These are phyloP conservation scores for Ceratina calcarata DNA, from an alignment of 1,140 invertebrate genomes.

Conservation along the genomic window DNA sequence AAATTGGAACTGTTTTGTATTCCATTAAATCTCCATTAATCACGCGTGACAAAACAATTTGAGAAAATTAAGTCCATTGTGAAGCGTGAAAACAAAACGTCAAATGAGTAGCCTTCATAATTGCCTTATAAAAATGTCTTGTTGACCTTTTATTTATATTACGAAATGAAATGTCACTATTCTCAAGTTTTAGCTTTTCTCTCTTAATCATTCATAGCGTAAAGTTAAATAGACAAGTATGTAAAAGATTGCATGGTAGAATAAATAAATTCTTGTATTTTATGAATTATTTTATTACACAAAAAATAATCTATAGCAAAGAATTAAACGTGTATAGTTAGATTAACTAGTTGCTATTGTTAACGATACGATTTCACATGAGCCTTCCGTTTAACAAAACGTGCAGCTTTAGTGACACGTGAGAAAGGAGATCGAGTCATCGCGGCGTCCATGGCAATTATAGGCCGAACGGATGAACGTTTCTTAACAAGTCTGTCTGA, in stretches of 20 bases:
- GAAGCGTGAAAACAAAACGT: background rate
- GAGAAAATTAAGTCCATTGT: no score
- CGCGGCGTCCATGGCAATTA: conserved; percentile 35
- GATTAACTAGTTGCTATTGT: conserved; percentile 15
- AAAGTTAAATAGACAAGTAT: no score
- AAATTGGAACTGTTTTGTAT: background rate
- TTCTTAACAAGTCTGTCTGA: background rate
- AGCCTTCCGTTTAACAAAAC: conserved; percentile 48
- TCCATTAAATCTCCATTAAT: background rate
- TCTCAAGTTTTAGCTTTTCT: background rate
- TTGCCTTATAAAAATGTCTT: background rate
- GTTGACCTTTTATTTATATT: background rate
- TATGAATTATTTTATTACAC: no score
- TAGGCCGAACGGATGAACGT: conserved; percentile 33
- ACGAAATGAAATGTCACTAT: background rate
- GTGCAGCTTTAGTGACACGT: conserved; percentile 61
- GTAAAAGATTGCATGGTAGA: background rate
- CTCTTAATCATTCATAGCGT: no score
- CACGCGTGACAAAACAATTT: background rate
- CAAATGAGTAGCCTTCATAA: background rate
- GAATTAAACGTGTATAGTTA: background rate
- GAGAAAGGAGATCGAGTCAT: conserved; percentile 55
- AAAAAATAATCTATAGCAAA: no score
- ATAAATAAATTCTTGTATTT: no score
- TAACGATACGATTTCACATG: conserved; percentile 62